phyloP scores from a whole-genome alignment of 2,888 invertebrate genomes.

The Acleris laterana region DNA sequence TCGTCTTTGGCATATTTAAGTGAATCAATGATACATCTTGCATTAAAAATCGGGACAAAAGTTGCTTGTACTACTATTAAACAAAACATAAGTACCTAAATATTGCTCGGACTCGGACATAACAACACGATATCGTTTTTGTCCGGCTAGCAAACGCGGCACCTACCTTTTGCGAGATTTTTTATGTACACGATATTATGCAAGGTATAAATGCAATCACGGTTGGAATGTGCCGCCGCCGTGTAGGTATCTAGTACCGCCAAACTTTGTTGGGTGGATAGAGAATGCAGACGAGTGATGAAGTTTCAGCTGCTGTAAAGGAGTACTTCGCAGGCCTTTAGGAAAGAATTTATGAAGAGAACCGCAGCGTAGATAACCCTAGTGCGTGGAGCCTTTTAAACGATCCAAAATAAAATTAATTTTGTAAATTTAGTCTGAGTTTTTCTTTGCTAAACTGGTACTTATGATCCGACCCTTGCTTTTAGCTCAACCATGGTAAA shows the following conservation, averaged over 20 bases:
- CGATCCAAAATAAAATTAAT: not conserved
- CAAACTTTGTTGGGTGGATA: not conserved
- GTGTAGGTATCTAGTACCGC: not conserved
- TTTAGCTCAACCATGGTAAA: not conserved
- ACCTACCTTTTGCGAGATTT: too few relatives aligned
- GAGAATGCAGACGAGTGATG: not conserved
- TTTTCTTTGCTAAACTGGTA: not conserved
- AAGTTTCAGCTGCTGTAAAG: slow-evolving; percentile 1
- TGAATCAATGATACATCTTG: too few relatives aligned
- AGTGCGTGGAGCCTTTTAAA: not conserved
- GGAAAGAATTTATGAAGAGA: not conserved
- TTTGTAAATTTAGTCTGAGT: not conserved
- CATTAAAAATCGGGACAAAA: too few relatives aligned
- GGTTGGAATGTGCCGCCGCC: too few relatives aligned
- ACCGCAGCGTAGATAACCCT: not conserved
- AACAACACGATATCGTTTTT: too few relatives aligned
- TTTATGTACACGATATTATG: too few relatives aligned
- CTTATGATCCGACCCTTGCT: not conserved
- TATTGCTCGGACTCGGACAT: too few relatives aligned
- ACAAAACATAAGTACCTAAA: too few relatives aligned
- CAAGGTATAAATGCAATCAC: too few relatives aligned
- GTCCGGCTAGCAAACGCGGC: too few relatives aligned
- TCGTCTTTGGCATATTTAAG: too few relatives aligned
- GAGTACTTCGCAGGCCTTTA: not conserved
- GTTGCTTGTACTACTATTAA: too few relatives aligned